Evolutionary conservation across 2,797 vertebrate species (phyloP).

Genomic region (Basileuterus tristriatus): DNA sequence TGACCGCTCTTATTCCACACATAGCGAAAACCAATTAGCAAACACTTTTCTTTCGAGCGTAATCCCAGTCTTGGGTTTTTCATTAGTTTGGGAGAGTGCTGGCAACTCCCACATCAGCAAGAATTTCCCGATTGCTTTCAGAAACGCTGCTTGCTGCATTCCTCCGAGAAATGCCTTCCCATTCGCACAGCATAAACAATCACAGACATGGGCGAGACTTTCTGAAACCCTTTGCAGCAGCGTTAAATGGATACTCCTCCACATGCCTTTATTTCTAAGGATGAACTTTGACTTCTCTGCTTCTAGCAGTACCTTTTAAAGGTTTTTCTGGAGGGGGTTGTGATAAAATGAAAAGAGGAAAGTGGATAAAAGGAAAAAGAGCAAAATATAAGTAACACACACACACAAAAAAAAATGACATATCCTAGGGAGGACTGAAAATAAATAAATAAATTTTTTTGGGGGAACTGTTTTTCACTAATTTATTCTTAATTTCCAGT

Average conservation of each 20-base stretch:
- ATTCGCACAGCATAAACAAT: constrained; percentile 9
- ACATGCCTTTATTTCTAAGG: background rate
- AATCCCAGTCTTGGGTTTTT: background rate
- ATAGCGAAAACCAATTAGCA: background rate
- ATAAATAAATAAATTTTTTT: fast-evolving
- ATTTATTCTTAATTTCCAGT: background rate
- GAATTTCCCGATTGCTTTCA: constrained; percentile 56
- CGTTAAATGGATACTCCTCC: constrained; percentile 7
- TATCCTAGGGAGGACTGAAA: background rate
- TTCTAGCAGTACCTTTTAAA: background rate
- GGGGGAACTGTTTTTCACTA: background rate
- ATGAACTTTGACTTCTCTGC: background rate
- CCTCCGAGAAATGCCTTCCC: constrained; percentile 11
- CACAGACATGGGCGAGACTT: background rate
- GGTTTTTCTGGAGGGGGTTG: fast-evolving
- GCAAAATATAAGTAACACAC: background rate
- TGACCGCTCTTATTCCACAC: background rate
- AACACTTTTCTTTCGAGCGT: background rate
- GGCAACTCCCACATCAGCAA: constrained; percentile 47
- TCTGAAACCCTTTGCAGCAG: background rate
- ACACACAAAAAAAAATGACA: background rate
- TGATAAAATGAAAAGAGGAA: background rate
- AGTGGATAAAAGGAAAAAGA: background rate
- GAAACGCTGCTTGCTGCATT: constrained; percentile 3
- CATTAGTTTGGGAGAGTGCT: background rate